Evolutionary conservation across 2,797 vertebrate genomes (phyloP), one percentile per base, ranked within the genome.

Genomic region (Diceros bicornis): DNA sequence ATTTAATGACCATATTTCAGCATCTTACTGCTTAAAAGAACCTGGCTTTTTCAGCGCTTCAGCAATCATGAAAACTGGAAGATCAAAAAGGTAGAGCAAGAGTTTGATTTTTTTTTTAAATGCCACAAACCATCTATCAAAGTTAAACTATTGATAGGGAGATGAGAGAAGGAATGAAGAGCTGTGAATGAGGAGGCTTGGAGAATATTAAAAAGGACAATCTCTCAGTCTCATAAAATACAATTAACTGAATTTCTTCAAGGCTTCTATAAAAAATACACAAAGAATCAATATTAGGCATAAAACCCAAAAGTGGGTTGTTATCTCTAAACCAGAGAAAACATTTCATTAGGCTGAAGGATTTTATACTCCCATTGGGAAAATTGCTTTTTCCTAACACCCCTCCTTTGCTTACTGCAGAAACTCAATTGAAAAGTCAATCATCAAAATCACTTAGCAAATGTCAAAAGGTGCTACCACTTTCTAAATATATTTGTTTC

Each of bases 171-270:
- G 81, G 59, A 34, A 89, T 77, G 59, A 96, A 96, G 23, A 97
- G 5, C 27, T 4, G 0, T 3, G 57, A 93, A 29, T 21, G 17
- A 96, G 57, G 41, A 89, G n/a, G 71, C 12, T 20, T 44, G 47
- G 27, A 96, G 89, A 72, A 68, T 78, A 96, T 89, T 89, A 64
- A 94, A 96, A 93, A 90, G 94, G 59, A 96, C 89, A 69, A 96
- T 95, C 94, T 94, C 96, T 82, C 90, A 27, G 90, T 52, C 61
- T 74, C 97, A 89, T 78, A 98, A 88, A 96, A 87, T 81, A 96
- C 12, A 47, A 94, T 98, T 97, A 95, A 97, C 89, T 91, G 95
- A 96, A 97, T 97, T 98, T 98, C 83, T 74, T 93, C 85, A 97
- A 97, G 88, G n/a, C 66, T 89, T 97, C 94, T 95, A 95, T 94